These are phyloP conservation scores for Dermatemys mawii DNA, from an alignment of 2,113 vertebrate genomes.

Conservation along the genomic window DNA sequence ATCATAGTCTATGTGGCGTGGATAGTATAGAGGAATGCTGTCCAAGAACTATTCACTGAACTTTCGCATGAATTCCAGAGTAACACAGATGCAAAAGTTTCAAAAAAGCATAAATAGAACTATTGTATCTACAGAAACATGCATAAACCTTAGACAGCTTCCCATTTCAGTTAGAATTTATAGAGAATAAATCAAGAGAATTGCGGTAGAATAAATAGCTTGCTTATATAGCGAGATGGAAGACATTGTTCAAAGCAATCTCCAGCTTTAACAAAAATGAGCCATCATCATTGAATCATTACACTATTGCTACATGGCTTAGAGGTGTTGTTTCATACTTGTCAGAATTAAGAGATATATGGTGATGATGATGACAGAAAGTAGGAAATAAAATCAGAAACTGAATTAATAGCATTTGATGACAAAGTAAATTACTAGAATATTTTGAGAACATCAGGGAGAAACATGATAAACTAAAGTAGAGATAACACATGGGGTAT, in stretches of 20 bases:
- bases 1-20: fast-evolving
- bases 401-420: neutral
- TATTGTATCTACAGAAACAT: neutral
- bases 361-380: neutral
- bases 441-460: neutral
- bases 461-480: neutral
- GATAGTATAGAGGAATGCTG: neutral
- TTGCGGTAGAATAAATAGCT: neutral
- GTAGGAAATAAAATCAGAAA: neutral
- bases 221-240: neutral
- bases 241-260: neutral
- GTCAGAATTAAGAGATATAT: neutral
- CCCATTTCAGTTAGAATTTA: neutral
- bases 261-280: neutral
- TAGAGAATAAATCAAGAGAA: neutral
- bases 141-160: neutral
- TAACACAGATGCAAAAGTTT: neutral
- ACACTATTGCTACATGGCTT: neutral
- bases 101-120: neutral
- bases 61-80: neutral
- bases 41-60: neutral
- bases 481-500: neutral
- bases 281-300: neutral
- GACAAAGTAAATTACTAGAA: neutral
- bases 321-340: neutral